Evolutionary conservation across 23 tunicate genomes (phyloP).

Genomic region (Oikopleura vanhoeffeni): DNA sequence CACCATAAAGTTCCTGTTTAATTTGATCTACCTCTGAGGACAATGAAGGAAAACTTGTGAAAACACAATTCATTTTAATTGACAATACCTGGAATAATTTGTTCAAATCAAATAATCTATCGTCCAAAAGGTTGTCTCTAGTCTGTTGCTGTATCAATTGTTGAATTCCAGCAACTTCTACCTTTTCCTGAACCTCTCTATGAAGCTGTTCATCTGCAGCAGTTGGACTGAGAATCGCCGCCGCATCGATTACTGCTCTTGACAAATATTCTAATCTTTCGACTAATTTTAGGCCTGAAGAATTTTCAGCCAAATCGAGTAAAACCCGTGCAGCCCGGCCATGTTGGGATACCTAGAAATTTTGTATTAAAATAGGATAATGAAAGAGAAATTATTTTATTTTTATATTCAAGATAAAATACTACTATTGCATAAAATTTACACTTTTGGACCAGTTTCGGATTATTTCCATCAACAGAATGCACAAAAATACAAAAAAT

Average conservation of each 20-base stretch:
- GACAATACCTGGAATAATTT: background rate
- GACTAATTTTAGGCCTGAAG: slow-evolving; percentile 25
- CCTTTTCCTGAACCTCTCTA: slow-evolving; percentile 56
- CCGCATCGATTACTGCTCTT: slow-evolving; percentile 64
- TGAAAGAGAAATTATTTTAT: too few species aligned
- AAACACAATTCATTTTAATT: too few species aligned
- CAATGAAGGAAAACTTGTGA: too few species aligned
- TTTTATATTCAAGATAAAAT: background rate
- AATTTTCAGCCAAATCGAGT: background rate
- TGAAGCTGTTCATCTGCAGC: slow-evolving; percentile 49
- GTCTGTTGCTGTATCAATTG: background rate
- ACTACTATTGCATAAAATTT: slow-evolving; percentile 14
- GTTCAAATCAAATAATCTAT: background rate
- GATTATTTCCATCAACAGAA: too few species aligned
- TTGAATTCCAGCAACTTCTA: slow-evolving; percentile 27
- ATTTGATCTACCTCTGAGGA: too few species aligned
- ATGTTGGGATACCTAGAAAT: background rate
- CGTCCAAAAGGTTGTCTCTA: background rate
- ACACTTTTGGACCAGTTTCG: too few species aligned
- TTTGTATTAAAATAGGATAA: background rate
- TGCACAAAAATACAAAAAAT: too few species aligned
- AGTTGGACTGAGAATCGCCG: slow-evolving; percentile 27
- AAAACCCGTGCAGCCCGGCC: background rate
- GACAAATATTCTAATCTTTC: slow-evolving; percentile 61
- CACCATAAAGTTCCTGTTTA: too few species aligned